Evolutionary conservation across 2,888 invertebrate genomes (phyloP).

Genomic region (Dermolepida albohirtum): DNA sequence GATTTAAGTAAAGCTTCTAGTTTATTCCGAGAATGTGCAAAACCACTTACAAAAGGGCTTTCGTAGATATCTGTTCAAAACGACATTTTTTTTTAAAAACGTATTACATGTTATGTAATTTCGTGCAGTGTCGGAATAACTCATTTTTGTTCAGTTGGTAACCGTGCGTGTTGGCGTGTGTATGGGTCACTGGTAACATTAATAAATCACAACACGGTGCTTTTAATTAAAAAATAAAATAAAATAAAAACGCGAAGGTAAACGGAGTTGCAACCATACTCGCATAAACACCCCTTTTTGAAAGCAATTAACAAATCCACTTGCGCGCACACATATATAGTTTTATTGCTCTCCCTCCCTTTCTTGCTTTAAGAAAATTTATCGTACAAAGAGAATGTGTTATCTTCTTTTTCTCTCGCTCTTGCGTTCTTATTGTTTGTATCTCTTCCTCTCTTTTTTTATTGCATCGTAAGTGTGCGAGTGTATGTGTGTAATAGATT

Average conservation of each 20-base stretch:
- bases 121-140: slow-evolving; percentile 48
- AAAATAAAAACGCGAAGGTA: slow-evolving; percentile 11
- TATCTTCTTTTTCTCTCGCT: too few relatives aligned
- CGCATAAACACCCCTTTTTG: slow-evolving; percentile 28
- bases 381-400: slow-evolving; percentile 19
- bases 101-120: slow-evolving; percentile 43
- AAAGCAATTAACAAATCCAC: slow-evolving; percentile 33
- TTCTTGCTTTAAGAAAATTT: slow-evolving; percentile 20
- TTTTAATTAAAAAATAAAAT: slow-evolving; percentile 50
- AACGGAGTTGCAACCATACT: slow-evolving; percentile 32
- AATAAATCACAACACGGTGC: slow-evolving; percentile 51
- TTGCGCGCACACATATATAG: slow-evolving; percentile 9
- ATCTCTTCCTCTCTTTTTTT: too few relatives aligned
- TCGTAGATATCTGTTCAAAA: background rate
- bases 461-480: too few relatives aligned
- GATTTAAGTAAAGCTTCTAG: too few relatives aligned
- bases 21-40: too few relatives aligned
- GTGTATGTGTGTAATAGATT: slow-evolving; percentile 21
- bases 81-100: background rate
- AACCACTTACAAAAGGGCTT: too few relatives aligned
- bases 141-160: slow-evolving; percentile 49
- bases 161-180: slow-evolving; percentile 53
- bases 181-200: slow-evolving; percentile 49
- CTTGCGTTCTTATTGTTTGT: too few relatives aligned
- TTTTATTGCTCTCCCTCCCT: slow-evolving; percentile 21